Percentiles rank a stretch among this genome's conserved stretches.
Evolutionary conservation across 1,140 invertebrate species (phyloP).

Genomic region (Drosophila equinoxialis): DNA sequence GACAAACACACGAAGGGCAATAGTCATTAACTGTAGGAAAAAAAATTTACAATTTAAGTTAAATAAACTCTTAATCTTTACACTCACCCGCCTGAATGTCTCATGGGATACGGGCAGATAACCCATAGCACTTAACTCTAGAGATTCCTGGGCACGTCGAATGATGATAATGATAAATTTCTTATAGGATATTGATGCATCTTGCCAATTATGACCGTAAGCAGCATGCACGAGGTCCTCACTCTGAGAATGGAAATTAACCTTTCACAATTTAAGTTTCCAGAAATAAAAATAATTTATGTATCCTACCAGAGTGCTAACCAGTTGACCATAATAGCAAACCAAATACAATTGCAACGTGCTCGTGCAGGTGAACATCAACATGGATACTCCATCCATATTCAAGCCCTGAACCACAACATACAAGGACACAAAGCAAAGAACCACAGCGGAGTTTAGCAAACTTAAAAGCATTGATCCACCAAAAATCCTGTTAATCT

Average conservation of each 20-base stretch:
- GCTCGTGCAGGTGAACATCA: conserved; percentile 46
- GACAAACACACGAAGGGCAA: conserved; percentile 57
- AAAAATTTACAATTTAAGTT: background rate
- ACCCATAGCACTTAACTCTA: conserved; percentile 48
- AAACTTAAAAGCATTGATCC: conserved; percentile 47
- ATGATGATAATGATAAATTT: conserved; percentile 56
- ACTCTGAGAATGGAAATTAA: conserved; percentile 28
- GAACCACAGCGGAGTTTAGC: conserved; percentile 43
- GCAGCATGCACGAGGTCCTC: conserved; percentile 33
- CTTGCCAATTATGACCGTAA: conserved; percentile 54
- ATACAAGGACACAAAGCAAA: conserved; percentile 56
- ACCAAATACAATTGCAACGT: conserved; percentile 51
- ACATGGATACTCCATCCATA: conserved; percentile 43
- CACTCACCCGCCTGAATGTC: conserved; percentile 60
- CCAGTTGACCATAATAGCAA: conserved; percentile 57
- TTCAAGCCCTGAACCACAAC: conserved; percentile 47
- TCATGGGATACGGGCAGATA: conserved; percentile 54
- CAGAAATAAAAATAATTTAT: too few species aligned
- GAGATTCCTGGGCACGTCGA: conserved; percentile 40
- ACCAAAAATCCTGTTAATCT: conserved; percentile 47
- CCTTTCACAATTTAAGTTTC: too few species aligned
- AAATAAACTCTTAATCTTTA: too few species aligned
- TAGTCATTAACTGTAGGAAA: conserved; percentile 49
- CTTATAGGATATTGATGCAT: conserved; percentile 56
- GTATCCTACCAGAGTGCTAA: conserved; percentile 32